phyloP scores from a whole-genome alignment of 2,797 vertebrate species.

The Syngnathus acus region DNA sequence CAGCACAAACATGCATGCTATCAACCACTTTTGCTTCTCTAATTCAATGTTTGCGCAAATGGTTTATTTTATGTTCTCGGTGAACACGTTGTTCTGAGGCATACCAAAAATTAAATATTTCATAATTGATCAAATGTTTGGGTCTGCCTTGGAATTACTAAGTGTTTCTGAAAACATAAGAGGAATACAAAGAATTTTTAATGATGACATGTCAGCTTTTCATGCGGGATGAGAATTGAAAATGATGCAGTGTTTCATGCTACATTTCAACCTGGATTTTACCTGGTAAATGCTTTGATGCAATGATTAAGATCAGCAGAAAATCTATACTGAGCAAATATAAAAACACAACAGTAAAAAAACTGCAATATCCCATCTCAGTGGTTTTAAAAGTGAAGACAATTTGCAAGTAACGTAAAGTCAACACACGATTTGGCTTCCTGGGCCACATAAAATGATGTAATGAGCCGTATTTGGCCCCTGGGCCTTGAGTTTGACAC shows the following conservation, averaged over 20 bases:
- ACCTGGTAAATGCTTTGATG: background rate
- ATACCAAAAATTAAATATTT: background rate
- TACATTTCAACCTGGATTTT: background rate
- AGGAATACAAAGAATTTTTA: background rate
- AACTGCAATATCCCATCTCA: too few species aligned
- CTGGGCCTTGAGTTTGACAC: too few species aligned
- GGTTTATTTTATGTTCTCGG: background rate
- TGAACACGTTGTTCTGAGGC: background rate
- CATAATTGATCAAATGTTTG: too few species aligned
- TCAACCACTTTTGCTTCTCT: background rate
- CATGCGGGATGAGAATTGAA: background rate
- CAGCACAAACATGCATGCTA: slow-evolving; percentile 1
- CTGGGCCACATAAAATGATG: too few species aligned
- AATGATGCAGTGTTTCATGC: background rate
- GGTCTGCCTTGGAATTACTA: background rate
- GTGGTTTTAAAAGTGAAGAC: too few species aligned
- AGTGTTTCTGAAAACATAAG: background rate
- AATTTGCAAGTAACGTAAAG: too few species aligned
- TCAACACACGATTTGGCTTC: too few species aligned
- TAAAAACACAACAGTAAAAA: background rate
- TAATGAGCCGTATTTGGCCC: too few species aligned
- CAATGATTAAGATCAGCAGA: background rate
- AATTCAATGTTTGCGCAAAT: background rate
- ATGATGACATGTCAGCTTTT: slow-evolving; percentile 1
- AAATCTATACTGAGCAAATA: background rate